Base-by-base conservation (phyloP, 2,888 invertebrate genomes). In the Acanthococcus lagerstroemiae region DNA sequence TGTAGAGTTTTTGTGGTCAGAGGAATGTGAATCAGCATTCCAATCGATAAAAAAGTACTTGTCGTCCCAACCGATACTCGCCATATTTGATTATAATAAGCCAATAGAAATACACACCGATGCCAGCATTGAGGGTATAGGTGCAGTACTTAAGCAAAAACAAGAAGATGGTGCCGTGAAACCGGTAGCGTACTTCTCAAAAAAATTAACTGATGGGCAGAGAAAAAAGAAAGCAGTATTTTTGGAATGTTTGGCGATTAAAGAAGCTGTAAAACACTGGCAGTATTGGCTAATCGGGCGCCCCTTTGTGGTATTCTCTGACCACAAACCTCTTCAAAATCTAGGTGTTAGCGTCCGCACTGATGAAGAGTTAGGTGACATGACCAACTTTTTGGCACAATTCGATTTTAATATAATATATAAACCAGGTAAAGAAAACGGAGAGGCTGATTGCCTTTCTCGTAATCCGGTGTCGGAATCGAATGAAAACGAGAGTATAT, bases 41-140 rank as follows among this genome's bases (percentile, higher is more conserved):
- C 52, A 72, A 55, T 67, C 61, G 52, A 30, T 71, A 55, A 72
- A 71, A 69, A 48, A 56, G 24, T 66, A 69, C 44, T 60, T 72
- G 48, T 72, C 73, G 44, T 68, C 70, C 9, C 21, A 71, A 70
- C 72, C 72, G 19, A 63, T 72, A 22, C 60, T 74, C 63, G 68
- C 66, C 37, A 73, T 73, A 46, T 74, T 69, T 65, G 72, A 73
- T 52, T 69, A 67, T 60, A 66, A 72, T 15, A 21, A 68, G 25
- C 70, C 70, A 52, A 72, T 71, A 19, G 44, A 70, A 7, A 72
- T 74, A 12, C 71, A 70, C 37, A 72, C 73, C 17, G 73, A 74
- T 66, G 73, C 71, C n/a, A 70, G 69, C 37, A 50, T 71, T 26
- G 61, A 54, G 70, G 71, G 71, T 37, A 24, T 71, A 12, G 72